Evolutionary conservation across 2,113 vertebrate species (phyloP).

Genomic region (Chelonoidis abingdonii): DNA sequence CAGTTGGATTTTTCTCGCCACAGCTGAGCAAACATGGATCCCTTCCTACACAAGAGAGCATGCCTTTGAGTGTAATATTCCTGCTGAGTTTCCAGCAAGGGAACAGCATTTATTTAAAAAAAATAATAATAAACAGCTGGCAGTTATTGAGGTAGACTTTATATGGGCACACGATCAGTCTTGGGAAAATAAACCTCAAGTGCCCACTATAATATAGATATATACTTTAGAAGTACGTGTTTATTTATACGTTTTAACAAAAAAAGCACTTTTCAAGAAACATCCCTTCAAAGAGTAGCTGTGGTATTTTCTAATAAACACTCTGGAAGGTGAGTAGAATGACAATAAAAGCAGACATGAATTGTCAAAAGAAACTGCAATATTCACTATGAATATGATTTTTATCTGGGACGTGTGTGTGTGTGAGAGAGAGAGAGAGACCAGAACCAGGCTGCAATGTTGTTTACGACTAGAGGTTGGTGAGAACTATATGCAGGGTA

Average conservation of each 20-base stretch:
- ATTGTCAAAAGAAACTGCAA: neutral
- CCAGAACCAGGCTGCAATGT: neutral
- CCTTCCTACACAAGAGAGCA: neutral
- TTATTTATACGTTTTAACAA: conserved; percentile 59
- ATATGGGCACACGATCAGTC: conserved; percentile 34
- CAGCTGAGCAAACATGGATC: neutral
- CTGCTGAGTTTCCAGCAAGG: neutral
- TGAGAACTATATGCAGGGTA: neutral
- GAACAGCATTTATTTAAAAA: conserved; percentile 4
- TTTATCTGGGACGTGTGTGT: neutral
- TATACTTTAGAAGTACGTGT: neutral
- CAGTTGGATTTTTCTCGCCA: neutral
- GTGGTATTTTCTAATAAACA: neutral
- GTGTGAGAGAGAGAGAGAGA: neutral
- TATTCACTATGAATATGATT: neutral
- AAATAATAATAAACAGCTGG: conserved; percentile 7
- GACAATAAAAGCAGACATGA: neutral
- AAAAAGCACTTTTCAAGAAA: neutral
- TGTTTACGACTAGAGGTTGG: neutral
- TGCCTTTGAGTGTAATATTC: conserved; percentile 1
- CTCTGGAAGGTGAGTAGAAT: neutral
- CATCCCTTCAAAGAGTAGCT: neutral
- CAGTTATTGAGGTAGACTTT: conserved; percentile 24
- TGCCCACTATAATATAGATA: conserved; percentile 62
- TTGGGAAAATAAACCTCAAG: conserved; percentile 38